Percentiles rank a stretch among this genome's conserved stretches.
These are phyloP conservation scores for Dromaius novaehollandiae DNA, from an alignment of 2,113 vertebrate genomes.

Conservation along the genomic window DNA sequence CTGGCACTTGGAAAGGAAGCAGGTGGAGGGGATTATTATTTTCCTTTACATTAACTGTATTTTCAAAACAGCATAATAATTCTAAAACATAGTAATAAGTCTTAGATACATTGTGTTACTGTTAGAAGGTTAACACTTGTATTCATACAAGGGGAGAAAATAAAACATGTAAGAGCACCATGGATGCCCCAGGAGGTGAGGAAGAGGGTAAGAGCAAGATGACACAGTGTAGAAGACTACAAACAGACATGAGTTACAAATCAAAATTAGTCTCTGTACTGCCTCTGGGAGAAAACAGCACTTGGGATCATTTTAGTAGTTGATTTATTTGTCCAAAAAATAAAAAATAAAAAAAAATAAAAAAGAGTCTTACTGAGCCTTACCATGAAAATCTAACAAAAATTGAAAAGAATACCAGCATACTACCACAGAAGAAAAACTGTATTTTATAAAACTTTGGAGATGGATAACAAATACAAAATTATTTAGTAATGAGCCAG, in stretches of 20 bases:
- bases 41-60: not conserved
- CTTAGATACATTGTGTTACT: not conserved
- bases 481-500: not conserved
- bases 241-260: not conserved
- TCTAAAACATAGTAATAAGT: not conserved
- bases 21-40: not conserved
- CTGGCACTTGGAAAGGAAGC: not conserved
- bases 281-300: not conserved
- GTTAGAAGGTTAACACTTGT: not conserved
- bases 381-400: not conserved
- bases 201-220: not conserved
- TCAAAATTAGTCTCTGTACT: not conserved
- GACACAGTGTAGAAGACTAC: not conserved
- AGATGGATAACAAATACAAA: not conserved
- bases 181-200: not conserved
- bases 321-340: not conserved
- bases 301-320: not conserved
- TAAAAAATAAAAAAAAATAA: no score
- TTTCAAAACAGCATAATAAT: not conserved
- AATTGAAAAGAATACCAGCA: not conserved
- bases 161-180: not conserved
- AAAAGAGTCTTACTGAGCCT: not conserved
- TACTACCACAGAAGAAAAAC: not conserved
- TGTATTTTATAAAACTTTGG: not conserved
- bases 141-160: not conserved